phyloP scores from a whole-genome alignment of 2,113 vertebrate genomes.

The Dendrocopos noguchii region DNA sequence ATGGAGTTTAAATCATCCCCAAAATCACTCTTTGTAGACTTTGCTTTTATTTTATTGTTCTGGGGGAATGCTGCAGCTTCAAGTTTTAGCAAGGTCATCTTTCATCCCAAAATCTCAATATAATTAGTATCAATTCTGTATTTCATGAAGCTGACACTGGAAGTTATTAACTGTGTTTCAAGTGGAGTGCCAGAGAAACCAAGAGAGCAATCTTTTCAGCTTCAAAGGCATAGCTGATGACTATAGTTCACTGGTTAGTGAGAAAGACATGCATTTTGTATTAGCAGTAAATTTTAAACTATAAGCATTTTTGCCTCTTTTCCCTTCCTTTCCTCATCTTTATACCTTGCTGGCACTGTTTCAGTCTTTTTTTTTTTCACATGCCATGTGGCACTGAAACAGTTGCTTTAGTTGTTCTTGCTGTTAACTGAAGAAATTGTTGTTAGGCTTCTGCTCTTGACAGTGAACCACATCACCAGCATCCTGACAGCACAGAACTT shows the following conservation, averaged over 20 bases:
- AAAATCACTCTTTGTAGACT: conserved; percentile 41
- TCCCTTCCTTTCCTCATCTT: neutral
- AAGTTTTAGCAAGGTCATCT: conserved; percentile 69
- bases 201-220: conserved; percentile 68
- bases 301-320: conserved; percentile 23
- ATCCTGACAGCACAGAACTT: neutral
- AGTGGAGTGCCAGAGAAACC: conserved; percentile 65
- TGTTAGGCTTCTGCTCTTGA: neutral
- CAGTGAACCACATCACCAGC: neutral
- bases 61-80: conserved; percentile 24
- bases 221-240: conserved; percentile 72
- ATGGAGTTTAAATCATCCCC: conserved; percentile 51
- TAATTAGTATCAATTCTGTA: conserved; percentile 76
- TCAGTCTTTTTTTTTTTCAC: neutral
- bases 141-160: conserved; percentile 58
- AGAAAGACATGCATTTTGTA: conserved; percentile 53
- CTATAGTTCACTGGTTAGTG: conserved; percentile 64
- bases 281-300: conserved; percentile 49
- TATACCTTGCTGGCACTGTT: neutral
- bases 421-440: neutral
- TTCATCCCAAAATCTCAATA: conserved; percentile 65
- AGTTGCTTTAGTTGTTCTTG: neutral
- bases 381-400: neutral
- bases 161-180: conserved; percentile 77
- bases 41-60: conserved; percentile 66